Evolutionary conservation across 2,113 vertebrate genomes (phyloP).

Genomic region (Corvus moneduloides): DNA sequence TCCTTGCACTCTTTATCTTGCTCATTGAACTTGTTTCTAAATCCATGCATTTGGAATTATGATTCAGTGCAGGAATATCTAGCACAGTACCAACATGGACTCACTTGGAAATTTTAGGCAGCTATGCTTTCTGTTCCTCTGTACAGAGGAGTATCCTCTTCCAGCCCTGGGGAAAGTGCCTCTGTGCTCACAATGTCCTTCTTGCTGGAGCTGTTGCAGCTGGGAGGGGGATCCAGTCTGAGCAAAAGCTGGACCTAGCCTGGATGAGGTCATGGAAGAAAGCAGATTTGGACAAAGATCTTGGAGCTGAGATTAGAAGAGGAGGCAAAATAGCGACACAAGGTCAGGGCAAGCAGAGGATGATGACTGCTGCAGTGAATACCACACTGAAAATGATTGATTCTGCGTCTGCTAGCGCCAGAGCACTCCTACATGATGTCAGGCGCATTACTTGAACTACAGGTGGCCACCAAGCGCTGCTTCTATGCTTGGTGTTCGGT

Average conservation of each 20-base stretch:
- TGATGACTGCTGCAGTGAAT: background rate
- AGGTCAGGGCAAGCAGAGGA: background rate
- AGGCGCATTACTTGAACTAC: constrained; percentile 1
- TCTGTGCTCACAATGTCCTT: background rate
- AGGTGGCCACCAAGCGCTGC: background rate
- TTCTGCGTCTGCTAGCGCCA: background rate
- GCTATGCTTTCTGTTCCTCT: background rate
- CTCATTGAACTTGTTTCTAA: background rate
- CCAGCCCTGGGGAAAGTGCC: background rate
- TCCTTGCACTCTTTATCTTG: rapidly evolving
- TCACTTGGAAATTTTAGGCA: background rate
- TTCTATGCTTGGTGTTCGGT: background rate
- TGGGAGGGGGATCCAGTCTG: background rate
- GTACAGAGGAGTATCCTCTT: background rate
- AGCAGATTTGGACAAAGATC: background rate
- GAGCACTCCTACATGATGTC: background rate
- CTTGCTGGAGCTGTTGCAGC: background rate
- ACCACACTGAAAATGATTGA: background rate
- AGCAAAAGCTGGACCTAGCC: background rate
- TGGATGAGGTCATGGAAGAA: background rate
- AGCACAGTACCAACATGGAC: background rate
- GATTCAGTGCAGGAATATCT: background rate
- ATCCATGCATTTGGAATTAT: background rate
- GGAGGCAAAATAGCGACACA: background rate
- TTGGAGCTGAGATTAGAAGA: background rate